Evolutionary conservation across 2,113 vertebrate genomes (phyloP).

Genomic region (Haemorhous mexicanus): DNA sequence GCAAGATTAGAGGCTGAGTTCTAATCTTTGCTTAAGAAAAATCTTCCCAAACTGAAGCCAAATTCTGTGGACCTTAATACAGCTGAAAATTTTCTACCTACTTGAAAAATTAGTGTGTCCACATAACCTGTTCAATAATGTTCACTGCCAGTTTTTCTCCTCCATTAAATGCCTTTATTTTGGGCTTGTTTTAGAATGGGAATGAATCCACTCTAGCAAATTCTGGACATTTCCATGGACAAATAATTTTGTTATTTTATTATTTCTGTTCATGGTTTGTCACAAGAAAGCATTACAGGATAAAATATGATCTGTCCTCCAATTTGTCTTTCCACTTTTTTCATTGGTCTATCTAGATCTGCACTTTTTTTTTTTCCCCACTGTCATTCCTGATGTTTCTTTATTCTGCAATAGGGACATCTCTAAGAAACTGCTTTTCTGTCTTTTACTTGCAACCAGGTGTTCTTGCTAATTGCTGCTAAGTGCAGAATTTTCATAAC

Average conservation of each 20-base stretch:
- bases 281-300: background rate
- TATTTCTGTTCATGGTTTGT: background rate
- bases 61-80: background rate
- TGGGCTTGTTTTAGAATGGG: background rate
- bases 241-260: background rate
- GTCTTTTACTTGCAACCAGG: background rate
- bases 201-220: background rate
- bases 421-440: background rate
- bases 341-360: background rate
- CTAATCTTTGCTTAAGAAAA: background rate
- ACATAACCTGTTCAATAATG: background rate
- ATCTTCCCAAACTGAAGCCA: background rate
- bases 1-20: background rate
- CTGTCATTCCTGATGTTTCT: background rate
- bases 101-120: background rate
- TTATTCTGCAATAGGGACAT: background rate
- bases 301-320: background rate
- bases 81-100: background rate
- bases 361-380: background rate
- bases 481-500: conserved; percentile 16
- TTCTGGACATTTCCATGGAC: background rate
- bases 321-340: background rate
- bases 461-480: background rate
- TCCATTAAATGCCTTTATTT: background rate
- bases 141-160: background rate